Base-by-base conservation (phyloP, 2,888 invertebrate species). In the Alitta virens region DNA sequence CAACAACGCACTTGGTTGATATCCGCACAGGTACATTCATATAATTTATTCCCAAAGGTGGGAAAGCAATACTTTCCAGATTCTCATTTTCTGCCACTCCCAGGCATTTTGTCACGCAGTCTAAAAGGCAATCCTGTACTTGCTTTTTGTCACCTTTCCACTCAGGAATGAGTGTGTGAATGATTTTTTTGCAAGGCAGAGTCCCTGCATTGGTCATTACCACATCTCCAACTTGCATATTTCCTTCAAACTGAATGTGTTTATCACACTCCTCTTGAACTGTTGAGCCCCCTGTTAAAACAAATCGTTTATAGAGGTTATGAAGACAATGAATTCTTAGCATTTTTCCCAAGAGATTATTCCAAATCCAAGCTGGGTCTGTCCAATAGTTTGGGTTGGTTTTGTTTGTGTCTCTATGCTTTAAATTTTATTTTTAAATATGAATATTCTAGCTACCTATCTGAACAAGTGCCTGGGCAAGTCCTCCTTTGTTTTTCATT, bases 171-270 rank as follows among this genome's bases (percentile, higher is more conserved):
- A 71, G 67, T 7, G 70, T 66, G 56, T 74, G 74, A 27, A 67
- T 69, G 3, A 74, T 63, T 16, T 62, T 53, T 40, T 65, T 63
- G 58, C 72, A 71, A 7, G 42, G 24, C 1, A 74, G 67, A 3
- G 63, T 68, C n/a, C 72, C 72, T 9, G 70, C 70, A 23, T 58
- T 23, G 5, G 74, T 71, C 2, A 71, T 59, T 16, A 71, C 72
- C 5, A 72, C 64, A 1, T 73, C 68, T 7, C 73, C 73, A 1
- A 59, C 23, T 18, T 27, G 21, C 3, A 63, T 9, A n/a, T 27
- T n/a, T 46, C 46, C 46, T 12, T 21, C n/a, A 3, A n/a, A 5
- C 46, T 46, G 5, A 5, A 46, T n/a, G 21, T 46, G n/a, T 12
- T 18, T 3, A n/a, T 46, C 21, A 21, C 46, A 12, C 46, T 46